These are phyloP conservation scores for Spilosoma lubricipeda DNA, from an alignment of 2,888 invertebrate species.

Conservation along the genomic window DNA sequence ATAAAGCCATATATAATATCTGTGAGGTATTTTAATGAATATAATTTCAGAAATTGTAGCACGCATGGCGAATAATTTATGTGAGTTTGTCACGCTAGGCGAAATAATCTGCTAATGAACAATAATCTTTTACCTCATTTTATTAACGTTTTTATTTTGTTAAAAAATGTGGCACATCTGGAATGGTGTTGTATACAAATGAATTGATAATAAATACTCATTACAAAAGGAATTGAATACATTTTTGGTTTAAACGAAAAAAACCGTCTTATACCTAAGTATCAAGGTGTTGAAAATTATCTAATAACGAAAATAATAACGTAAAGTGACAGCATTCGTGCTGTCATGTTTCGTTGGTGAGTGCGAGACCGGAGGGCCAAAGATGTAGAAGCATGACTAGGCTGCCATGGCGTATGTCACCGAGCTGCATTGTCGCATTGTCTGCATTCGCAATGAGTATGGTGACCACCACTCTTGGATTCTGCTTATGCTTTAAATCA, in stretches of 20 bases:
- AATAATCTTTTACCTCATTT: slow-evolving; percentile 63
- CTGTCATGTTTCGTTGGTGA: too few species aligned
- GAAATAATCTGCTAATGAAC: slow-evolving; percentile 72
- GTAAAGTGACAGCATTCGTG: too few species aligned
- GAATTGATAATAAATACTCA: background rate
- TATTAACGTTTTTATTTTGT: slow-evolving; percentile 49
- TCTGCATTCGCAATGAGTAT: too few species aligned
- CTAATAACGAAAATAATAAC: too few species aligned
- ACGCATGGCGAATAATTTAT: slow-evolving; percentile 67
- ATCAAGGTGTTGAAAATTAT: too few species aligned
- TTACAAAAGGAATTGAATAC: background rate
- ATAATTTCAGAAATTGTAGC: slow-evolving; percentile 62
- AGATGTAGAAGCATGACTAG: too few species aligned
- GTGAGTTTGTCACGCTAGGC: slow-evolving; percentile 61
- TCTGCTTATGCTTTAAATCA: too few species aligned
- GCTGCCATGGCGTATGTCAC: too few species aligned
- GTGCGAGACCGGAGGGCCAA: too few species aligned
- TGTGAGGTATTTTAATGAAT: slow-evolving; percentile 62
- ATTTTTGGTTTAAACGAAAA: background rate
- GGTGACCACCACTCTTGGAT: too few species aligned
- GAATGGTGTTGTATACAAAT: background rate
- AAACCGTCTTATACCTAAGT: too few species aligned
- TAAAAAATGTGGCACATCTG: slow-evolving; percentile 22
- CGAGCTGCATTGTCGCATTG: too few species aligned
- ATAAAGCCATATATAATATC: slow-evolving; percentile 63